These are phyloP conservation scores for Scaptodrosophila latifasciaeformis DNA, from an alignment of 2,888 invertebrate species.

Conservation along the genomic window DNA sequence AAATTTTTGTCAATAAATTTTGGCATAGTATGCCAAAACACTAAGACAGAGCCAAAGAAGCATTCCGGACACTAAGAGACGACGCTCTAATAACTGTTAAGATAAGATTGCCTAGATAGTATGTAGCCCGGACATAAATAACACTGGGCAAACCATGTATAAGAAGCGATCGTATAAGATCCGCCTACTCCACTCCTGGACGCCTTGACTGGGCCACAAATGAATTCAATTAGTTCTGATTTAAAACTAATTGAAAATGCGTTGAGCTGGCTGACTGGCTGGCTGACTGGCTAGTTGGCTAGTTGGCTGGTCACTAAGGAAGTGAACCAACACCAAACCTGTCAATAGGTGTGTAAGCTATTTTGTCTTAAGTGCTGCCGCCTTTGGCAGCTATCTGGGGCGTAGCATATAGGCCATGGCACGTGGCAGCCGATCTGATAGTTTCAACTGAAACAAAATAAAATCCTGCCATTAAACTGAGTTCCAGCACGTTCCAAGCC, in stretches of 20 bases:
- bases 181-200: too few relatives aligned
- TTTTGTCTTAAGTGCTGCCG: constrained; percentile 62
- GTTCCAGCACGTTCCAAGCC: too few relatives aligned
- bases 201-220: constrained; percentile 15
- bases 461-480: neutral
- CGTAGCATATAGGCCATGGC: neutral
- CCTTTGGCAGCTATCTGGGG: constrained; percentile 2
- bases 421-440: neutral
- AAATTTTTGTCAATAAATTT: constrained; percentile 65
- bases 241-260: constrained; percentile 67
- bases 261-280: constrained; percentile 25
- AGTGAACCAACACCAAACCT: constrained; percentile 12
- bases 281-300: neutral
- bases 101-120: constrained; percentile 57
- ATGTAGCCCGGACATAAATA: neutral
- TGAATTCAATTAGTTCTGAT: constrained; percentile 66
- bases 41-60: constrained; percentile 47
- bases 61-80: too few relatives aligned
- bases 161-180: too few relatives aligned
- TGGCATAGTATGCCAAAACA: constrained; percentile 61
- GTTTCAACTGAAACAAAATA: neutral
- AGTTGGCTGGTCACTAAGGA: constrained; percentile 6
- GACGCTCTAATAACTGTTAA: constrained; percentile 47
- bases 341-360: constrained; percentile 63
- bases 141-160: too few relatives aligned